These are phyloP conservation scores for Malthinus flaveolus DNA, from an alignment of 2,888 invertebrate genomes.

Conservation along the genomic window DNA sequence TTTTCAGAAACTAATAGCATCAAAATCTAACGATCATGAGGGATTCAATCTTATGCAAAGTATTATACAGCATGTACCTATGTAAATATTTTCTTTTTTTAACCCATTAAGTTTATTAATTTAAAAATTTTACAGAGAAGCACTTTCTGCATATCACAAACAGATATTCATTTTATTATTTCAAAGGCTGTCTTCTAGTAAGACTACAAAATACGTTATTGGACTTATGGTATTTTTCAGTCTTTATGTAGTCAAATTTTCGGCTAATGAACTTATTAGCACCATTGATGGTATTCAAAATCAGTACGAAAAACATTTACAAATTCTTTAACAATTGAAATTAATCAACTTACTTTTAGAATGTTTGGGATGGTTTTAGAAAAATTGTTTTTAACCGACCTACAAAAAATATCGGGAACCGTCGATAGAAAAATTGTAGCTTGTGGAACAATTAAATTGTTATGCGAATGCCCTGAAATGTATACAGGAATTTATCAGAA, in stretches of 20 bases:
- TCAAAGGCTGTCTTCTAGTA: slow-evolving; percentile 87
- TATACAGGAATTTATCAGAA: slow-evolving; percentile 68
- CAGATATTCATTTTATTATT: slow-evolving; percentile 92
- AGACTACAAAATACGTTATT: slow-evolving; percentile 93
- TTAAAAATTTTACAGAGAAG: slow-evolving; percentile 58
- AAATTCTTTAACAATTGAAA: slow-evolving; percentile 3
- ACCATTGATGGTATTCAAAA: slow-evolving; percentile 85
- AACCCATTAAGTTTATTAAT: background rate
- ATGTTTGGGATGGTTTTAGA: slow-evolving; percentile 97
- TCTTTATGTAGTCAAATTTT: slow-evolving; percentile 81
- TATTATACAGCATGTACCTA: slow-evolving; percentile 80
- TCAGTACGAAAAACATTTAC: slow-evolving; percentile 61
- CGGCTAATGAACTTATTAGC: slow-evolving; percentile 73
- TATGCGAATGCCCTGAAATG: slow-evolving; percentile 76
- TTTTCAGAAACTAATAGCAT: slow-evolving; percentile 95
- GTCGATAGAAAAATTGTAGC: slow-evolving; percentile 90
- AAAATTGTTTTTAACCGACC: slow-evolving; percentile 81
- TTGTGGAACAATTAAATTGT: slow-evolving; percentile 83
- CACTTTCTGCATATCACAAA: slow-evolving; percentile 76
- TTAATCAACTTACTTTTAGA: slow-evolving; percentile 53
- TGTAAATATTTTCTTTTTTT: slow-evolving; percentile 60
- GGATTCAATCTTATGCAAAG: slow-evolving; percentile 90
- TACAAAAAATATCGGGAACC: slow-evolving; percentile 82
- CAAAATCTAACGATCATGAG: slow-evolving; percentile 94
- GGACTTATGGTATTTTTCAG: slow-evolving; percentile 90